Evolutionary conservation across 2,888 invertebrate species (phyloP).

Genomic region (Metellina segmentata): DNA sequence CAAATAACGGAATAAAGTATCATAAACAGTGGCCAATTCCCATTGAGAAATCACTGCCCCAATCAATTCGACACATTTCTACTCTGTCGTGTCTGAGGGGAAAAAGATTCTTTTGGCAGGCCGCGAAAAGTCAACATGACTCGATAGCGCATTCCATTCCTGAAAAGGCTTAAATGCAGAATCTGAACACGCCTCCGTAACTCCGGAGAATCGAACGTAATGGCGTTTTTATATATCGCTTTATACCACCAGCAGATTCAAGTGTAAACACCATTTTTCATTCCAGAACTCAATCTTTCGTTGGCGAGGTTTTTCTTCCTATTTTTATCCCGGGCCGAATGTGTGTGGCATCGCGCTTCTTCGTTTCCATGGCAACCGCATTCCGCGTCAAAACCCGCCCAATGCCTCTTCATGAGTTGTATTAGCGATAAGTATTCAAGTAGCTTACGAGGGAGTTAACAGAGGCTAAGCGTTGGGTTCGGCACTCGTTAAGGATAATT

Average conservation of each 20-base stretch:
- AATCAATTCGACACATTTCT: too few relatives aligned
- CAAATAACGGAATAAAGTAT: too few relatives aligned
- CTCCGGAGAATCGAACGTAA: neutral
- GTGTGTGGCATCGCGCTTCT: neutral
- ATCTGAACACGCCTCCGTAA: too few relatives aligned
- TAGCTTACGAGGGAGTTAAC: too few relatives aligned
- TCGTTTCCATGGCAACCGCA: neutral
- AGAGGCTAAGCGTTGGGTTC: too few relatives aligned
- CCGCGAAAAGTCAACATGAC: neutral
- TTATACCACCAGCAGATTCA: conserved; percentile 13
- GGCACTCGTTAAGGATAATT: too few relatives aligned
- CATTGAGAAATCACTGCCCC: too few relatives aligned
- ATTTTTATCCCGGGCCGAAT: neutral
- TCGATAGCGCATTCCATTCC: neutral
- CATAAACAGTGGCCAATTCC: too few relatives aligned
- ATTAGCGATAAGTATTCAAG: too few relatives aligned
- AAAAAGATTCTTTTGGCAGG: too few relatives aligned
- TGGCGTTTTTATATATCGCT: conserved; percentile 12
- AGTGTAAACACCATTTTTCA: conserved; percentile 31
- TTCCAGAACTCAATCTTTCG: neutral
- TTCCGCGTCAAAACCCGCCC: neutral
- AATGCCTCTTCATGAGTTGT: too few relatives aligned
- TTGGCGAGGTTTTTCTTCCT: neutral
- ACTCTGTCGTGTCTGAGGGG: too few relatives aligned
- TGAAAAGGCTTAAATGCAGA: neutral